Conservation (phyloP, 2,797 vertebrate genomes). For the Rhinoraja longicauda region DNA sequence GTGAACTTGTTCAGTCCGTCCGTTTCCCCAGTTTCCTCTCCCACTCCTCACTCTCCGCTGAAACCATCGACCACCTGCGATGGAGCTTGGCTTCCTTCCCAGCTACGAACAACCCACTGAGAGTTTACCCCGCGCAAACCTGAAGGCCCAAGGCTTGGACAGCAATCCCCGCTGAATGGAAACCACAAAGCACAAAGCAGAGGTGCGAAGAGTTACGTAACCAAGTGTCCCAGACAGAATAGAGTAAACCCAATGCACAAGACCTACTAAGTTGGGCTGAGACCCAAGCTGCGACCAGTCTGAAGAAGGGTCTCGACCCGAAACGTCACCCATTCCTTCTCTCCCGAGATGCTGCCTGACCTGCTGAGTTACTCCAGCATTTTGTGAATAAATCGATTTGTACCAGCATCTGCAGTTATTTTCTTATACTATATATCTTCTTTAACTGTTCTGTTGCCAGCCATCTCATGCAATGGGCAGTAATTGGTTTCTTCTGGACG, state of each 20-base stretch:
- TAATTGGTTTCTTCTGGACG: constrained; percentile 28
- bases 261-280: not conserved
- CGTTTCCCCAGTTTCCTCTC: not conserved
- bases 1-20: not conserved
- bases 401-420: too few relatives aligned
- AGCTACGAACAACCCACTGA: not conserved
- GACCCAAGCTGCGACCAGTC: not conserved
- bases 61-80: not conserved
- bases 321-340: too few relatives aligned
- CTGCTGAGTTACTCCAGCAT: too few relatives aligned
- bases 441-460: not conserved
- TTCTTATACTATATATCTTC: too few relatives aligned
- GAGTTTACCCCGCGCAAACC: not conserved
- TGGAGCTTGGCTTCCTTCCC: not conserved
- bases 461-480: not conserved
- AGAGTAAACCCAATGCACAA: not conserved
- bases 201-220: not conserved
- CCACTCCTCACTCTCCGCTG: not conserved
- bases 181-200: not conserved
- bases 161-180: not conserved
- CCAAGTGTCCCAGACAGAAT: not conserved
- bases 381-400: too few relatives aligned
- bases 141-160: not conserved
- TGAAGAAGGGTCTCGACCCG: too few relatives aligned
- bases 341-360: too few relatives aligned